phyloP scores from a whole-genome alignment of 2,113 vertebrate species.

The Pteruthius melanotis region DNA sequence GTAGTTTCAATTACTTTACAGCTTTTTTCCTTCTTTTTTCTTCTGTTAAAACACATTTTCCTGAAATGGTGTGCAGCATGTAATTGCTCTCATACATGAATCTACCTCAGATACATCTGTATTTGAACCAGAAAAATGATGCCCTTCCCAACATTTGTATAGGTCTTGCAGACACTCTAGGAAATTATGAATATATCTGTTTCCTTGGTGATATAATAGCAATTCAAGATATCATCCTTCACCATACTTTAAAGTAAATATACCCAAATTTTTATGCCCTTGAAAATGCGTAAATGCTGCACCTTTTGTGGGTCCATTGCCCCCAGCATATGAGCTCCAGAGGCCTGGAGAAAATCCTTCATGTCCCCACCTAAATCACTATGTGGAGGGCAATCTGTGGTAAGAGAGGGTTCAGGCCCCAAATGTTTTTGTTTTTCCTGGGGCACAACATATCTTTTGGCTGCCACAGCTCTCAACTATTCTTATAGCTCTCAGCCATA shows the following conservation, averaged over 20 bases:
- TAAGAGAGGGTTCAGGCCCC: background rate
- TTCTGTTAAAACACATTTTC: background rate
- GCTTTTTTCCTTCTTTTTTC: background rate
- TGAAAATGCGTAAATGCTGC: background rate
- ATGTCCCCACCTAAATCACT: background rate
- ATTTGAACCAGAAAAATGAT: background rate
- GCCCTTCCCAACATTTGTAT: fast-evolving
- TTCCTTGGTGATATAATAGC: background rate
- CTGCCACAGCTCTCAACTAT: background rate
- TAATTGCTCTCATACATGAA: background rate
- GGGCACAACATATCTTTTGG: background rate
- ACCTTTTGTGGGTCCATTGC: background rate
- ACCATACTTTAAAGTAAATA: background rate
- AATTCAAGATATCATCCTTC: background rate
- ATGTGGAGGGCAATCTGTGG: background rate
- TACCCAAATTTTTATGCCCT: background rate
- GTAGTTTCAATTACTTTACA: background rate
- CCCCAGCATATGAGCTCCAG: background rate
- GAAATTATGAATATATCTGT: background rate
- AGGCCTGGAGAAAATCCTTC: background rate
- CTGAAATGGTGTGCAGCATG: background rate
- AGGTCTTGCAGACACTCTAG: background rate
- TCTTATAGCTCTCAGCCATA: background rate
- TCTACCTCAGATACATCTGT: background rate
- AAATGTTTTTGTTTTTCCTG: background rate